Evolutionary conservation across 2,797 vertebrate species (phyloP).

Genomic region (Anniella stebbinsi): DNA sequence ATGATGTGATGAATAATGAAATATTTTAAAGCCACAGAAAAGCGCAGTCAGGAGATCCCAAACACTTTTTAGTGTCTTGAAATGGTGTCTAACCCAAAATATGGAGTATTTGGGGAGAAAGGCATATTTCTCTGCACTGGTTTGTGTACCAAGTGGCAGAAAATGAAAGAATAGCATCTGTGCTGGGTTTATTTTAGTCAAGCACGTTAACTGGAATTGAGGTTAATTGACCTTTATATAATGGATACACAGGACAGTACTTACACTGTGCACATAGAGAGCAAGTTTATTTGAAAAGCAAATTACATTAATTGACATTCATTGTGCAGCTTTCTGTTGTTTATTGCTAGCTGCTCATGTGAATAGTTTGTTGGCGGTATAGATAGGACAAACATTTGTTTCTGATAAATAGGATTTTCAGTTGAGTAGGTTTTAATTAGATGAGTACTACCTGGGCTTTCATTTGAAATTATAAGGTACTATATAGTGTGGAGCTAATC

Average conservation of each 20-base stretch:
- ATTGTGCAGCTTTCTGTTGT: constrained; percentile 75
- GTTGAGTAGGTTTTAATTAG: constrained; percentile 82
- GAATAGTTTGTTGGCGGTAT: constrained; percentile 78
- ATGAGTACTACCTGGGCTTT: constrained; percentile 65
- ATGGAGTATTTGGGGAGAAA: neutral
- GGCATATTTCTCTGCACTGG: constrained; percentile 17
- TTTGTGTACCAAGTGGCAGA: constrained; percentile 32
- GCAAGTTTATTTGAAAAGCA: constrained; percentile 74
- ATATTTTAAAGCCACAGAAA: constrained; percentile 54
- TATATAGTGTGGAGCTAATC: constrained; percentile 60
- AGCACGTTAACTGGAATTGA: constrained; percentile 68
- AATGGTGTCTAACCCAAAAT: neutral
- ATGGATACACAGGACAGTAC: constrained; percentile 69
- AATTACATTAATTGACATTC: constrained; percentile 81
- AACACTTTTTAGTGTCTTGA: neutral
- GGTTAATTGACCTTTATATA: constrained; percentile 74
- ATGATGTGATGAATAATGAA: constrained; percentile 63
- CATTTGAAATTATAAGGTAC: constrained; percentile 66
- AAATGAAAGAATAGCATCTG: constrained; percentile 32
- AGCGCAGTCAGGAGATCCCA: constrained; percentile 38
- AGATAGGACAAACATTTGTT: constrained; percentile 79
- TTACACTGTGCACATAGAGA: constrained; percentile 67
- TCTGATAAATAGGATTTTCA: constrained; percentile 80
- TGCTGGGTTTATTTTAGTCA: constrained; percentile 70
- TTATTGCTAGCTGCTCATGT: constrained; percentile 79